Evolutionary conservation across 2,797 vertebrate genomes (phyloP), one percentile per base, ranked within the genome.

Genomic region (Lagothrix lagotricha): DNA sequence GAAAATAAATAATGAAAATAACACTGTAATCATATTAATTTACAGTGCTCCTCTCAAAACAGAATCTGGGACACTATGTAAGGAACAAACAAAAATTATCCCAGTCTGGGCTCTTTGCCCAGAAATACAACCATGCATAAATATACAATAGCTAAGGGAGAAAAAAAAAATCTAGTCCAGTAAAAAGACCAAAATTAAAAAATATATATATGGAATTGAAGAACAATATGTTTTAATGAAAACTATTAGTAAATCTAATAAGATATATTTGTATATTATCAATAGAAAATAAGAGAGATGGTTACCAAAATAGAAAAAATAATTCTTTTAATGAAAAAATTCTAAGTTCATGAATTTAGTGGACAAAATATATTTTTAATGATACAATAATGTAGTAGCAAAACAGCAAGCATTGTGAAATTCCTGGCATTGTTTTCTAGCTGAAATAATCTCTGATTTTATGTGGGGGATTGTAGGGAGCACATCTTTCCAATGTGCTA

Each of bases 11-110:
- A 95, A 86, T 80, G 46, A 36, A 93, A 92, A 0, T 93, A 97
- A 96, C 57, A 86, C 8, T 79, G 22, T 86, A 95, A 97, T 97
- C 91, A 97, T 92, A 93, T 97, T 97, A 97, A 95, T 95, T 94
- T 94, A 79, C n/a, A 97, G 17, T 41, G 2, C 11, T 96, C 50
- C 30, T 92, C 44, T 94, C 61, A 67, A 92, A 97, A 96, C 30
- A 52, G 26, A 94, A 97, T 96, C 33, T 96, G 36, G 39, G 88
- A 96, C 48, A 87, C 39, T 93, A 52, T 73, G 36, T n/a, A 54
- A 92, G 26, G 33, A 96, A 96, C 54, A 95, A 90, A 96, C 73
- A 97, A 89, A 96, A 95, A 86, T 86, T 93, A 44, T 52, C 76
- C 36, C 58, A 88, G 30, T 94, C 81, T 94, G 26, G 94, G 90